phyloP scores from a whole-genome alignment of 2,113 vertebrate species.

The Guaruba guarouba region DNA sequence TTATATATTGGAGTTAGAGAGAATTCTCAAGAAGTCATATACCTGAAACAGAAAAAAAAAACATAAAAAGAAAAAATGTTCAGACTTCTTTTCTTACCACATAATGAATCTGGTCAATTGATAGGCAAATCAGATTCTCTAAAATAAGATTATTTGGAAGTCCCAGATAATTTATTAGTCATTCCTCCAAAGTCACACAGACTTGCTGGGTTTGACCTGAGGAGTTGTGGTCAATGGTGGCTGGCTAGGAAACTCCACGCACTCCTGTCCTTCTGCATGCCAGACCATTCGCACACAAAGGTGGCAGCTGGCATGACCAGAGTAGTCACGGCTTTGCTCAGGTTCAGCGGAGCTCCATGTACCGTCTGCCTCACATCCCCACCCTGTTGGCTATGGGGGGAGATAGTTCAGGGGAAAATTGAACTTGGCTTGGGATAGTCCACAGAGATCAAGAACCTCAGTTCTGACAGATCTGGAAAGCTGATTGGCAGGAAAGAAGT shows the following conservation, averaged over 20 bases:
- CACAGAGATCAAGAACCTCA: neutral
- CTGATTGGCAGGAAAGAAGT: neutral
- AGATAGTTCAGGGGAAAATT: neutral
- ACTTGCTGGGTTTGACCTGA: neutral
- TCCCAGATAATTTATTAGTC: neutral
- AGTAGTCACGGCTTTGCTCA: neutral
- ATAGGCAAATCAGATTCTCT: neutral
- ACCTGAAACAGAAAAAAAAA: neutral
- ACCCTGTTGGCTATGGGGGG: neutral
- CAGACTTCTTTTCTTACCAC: neutral
- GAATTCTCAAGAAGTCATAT: neutral
- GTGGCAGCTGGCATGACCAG: neutral
- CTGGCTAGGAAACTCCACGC: accelerated
- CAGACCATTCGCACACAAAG: accelerated
- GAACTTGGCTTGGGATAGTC: neutral
- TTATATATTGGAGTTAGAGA: neutral
- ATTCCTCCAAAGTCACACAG: neutral
- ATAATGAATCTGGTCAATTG: neutral
- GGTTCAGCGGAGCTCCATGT: neutral
- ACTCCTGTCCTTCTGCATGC: neutral
- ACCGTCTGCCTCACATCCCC: neutral
- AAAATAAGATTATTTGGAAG: neutral
- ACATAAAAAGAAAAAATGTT: neutral
- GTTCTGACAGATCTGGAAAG: neutral
- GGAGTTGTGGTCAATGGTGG: accelerated